Conservation (phyloP, 1,140 invertebrate genomes). For the Branchinecta lynchi region DNA sequence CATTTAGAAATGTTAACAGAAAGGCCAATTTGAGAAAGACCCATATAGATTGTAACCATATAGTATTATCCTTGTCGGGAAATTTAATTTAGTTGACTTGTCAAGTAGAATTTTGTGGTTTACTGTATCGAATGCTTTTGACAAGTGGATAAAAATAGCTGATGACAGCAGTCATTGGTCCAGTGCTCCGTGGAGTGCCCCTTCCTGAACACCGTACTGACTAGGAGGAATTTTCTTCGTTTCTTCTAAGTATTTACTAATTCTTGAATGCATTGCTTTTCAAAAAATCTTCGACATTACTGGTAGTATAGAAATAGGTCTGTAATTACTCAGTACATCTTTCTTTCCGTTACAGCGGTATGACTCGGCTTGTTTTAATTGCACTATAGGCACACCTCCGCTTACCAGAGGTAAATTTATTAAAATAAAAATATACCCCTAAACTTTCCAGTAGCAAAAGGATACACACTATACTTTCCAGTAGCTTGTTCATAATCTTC, state of each 20-base stretch:
- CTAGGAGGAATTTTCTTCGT: not conserved
- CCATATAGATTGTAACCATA: not conserved
- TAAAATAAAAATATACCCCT: too few relatives aligned
- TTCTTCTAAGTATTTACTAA: constrained; percentile 1
- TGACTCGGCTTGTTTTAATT: not conserved
- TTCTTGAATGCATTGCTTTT: not conserved
- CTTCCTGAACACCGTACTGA: not conserved
- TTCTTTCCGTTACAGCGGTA: constrained; percentile 1
- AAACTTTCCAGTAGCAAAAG: too few relatives aligned
- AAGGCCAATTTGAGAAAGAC: too few relatives aligned
- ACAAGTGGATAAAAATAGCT: not conserved
- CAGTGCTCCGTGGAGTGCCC: not conserved
- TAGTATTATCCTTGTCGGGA: not conserved
- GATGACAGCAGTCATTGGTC: not conserved
- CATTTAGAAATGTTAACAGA: too few relatives aligned
- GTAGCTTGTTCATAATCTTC: too few relatives aligned
- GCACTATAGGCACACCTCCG: too few relatives aligned
- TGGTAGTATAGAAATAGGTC: not conserved
- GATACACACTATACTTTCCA: too few relatives aligned
- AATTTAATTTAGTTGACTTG: not conserved
- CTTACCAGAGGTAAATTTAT: too few relatives aligned
- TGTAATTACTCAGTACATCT: not conserved
- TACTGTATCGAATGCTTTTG: constrained; percentile 6
- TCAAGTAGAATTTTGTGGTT: not conserved
- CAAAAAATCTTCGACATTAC: constrained; percentile 2